Evolutionary conservation across 2,113 vertebrate genomes (phyloP).

Genomic region (Theristicus caerulescens): DNA sequence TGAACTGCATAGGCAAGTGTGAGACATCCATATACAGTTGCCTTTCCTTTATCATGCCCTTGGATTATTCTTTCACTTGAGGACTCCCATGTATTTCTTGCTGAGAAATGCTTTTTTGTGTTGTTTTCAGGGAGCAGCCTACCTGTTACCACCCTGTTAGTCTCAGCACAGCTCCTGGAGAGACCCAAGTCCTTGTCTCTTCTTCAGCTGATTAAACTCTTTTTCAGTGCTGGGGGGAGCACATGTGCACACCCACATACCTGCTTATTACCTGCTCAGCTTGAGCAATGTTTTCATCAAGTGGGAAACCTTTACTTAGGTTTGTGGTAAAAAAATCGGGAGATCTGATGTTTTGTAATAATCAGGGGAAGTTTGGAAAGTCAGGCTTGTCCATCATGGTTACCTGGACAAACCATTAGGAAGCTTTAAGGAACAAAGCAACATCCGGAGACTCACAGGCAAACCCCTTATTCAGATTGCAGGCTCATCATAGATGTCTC

Average conservation of each 20-base stretch:
- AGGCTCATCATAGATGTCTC: background rate
- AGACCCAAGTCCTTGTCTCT: background rate
- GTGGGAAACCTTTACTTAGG: background rate
- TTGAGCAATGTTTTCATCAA: background rate
- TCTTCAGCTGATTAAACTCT: background rate
- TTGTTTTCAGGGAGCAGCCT: background rate
- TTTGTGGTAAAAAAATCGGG: background rate
- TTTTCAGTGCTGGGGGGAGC: background rate
- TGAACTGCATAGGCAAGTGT: background rate
- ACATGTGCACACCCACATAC: background rate
- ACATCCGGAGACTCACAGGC: background rate
- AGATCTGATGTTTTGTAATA: background rate
- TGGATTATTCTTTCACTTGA: background rate
- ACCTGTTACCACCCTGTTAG: background rate
- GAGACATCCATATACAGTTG: background rate
- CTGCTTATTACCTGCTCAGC: background rate
- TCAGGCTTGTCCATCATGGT: background rate
- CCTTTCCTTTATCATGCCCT: background rate
- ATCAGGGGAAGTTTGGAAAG: background rate
- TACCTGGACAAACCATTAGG: background rate
- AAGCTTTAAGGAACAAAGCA: background rate
- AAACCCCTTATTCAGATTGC: background rate
- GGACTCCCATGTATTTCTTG: background rate
- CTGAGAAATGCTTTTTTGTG: background rate
- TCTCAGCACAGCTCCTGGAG: background rate